These are phyloP conservation scores for Stegophylla sp. DNA, from an alignment of 2,888 invertebrate species.

Conservation along the genomic window DNA sequence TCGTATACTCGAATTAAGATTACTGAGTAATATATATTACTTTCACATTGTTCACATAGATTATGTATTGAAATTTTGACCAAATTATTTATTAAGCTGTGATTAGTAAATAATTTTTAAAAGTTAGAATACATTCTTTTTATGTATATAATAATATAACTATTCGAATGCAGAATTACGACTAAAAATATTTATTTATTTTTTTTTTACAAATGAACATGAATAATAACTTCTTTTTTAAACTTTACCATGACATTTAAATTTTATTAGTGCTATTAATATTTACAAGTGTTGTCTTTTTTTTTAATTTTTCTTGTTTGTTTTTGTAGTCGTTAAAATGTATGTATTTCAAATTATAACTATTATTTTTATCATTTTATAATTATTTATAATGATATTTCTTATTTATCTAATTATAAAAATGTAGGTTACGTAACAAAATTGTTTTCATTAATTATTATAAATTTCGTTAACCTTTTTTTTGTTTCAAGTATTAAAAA, in stretches of 20 bases:
- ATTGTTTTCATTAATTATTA: conserved; percentile 17
- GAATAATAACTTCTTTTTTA: neutral
- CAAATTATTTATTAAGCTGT: no score
- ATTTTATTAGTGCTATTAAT: neutral
- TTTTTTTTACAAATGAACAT: neutral
- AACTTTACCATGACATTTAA: neutral
- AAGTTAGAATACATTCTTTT: no score
- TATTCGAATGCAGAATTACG: no score
- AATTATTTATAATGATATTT: neutral
- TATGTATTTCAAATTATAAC: neutral
- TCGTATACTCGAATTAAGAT: no score
- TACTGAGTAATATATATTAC: no score
- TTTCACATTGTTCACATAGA: no score
- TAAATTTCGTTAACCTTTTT: neutral
- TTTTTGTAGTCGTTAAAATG: neutral
- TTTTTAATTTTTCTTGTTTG: no score
- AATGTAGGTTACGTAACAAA: neutral
- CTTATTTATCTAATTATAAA: conserved; percentile 12
- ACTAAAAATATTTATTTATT: neutral
- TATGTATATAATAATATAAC: neutral
- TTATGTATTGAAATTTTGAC: no score
- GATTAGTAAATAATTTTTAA: neutral
- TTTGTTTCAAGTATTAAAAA: conserved; percentile 1
- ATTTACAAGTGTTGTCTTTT: conserved; percentile 12
- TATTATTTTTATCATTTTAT: neutral